Percentiles rank a stretch among this genome's conserved stretches.
Evolutionary conservation across 2,113 vertebrate species (phyloP).

Genomic region (Ursus arctos): DNA sequence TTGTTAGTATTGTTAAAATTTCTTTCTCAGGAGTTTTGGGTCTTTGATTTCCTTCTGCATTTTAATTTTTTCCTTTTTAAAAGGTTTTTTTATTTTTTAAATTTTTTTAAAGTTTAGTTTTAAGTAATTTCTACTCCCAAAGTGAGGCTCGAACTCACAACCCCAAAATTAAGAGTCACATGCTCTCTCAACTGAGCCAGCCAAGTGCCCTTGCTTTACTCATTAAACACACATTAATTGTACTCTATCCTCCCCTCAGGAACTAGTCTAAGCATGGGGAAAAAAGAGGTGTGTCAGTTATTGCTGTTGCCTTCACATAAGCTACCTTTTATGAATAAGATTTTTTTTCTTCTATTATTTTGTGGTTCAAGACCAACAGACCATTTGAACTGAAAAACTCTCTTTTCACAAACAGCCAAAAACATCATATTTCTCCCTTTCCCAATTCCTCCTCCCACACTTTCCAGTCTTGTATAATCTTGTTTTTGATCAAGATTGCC

Average conservation of each 20-base stretch:
- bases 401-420: background rate
- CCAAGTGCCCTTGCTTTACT: background rate
- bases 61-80: background rate
- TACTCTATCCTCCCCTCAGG: background rate
- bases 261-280: background rate
- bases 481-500: slow-evolving; percentile 58
- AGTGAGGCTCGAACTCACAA: background rate
- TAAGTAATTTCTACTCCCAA: background rate
- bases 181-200: background rate
- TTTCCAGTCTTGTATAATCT: slow-evolving; percentile 37
- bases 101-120: background rate
- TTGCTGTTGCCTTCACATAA: slow-evolving; percentile 16
- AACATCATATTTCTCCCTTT: background rate
- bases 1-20: background rate
- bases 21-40: background rate
- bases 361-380: slow-evolving; percentile 44
- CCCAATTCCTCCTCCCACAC: background rate
- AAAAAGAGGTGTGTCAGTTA: background rate
- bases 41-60: slow-evolving; percentile 17
- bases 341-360: slow-evolving; percentile 49
- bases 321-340: background rate
- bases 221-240: background rate
- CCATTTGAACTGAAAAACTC: slow-evolving; percentile 6
- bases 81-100: background rate
- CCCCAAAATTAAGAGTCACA: background rate